Evolutionary conservation across 2,797 vertebrate species (phyloP).

Genomic region (Lacerta agilis): DNA sequence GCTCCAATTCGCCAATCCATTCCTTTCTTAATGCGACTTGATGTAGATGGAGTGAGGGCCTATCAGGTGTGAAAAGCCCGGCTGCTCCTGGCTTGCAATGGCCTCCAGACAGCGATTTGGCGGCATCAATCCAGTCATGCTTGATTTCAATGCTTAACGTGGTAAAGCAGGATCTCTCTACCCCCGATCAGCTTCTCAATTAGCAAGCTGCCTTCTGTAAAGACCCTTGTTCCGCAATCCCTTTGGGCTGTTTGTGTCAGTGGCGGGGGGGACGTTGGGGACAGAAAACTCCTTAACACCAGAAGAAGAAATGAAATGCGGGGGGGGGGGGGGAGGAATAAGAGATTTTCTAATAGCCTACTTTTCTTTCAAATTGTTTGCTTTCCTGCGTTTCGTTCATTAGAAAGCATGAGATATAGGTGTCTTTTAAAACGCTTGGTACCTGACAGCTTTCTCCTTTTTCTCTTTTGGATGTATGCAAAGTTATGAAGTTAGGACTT

Average conservation of each 20-base stretch:
- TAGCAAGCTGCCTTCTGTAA: constrained; percentile 88
- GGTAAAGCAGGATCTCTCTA: constrained; percentile 78
- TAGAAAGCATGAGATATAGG: constrained; percentile 77
- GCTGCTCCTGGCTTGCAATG: constrained; percentile 79
- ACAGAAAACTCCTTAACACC: constrained; percentile 67
- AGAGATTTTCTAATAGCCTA: constrained; percentile 63
- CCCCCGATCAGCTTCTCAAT: constrained; percentile 88
- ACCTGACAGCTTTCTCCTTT: constrained; percentile 69
- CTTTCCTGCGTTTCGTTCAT: constrained; percentile 81
- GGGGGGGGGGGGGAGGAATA: constrained; percentile 16
- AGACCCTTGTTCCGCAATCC: constrained; percentile 76
- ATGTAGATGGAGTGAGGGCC: constrained; percentile 81
- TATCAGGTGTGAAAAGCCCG: constrained; percentile 81
- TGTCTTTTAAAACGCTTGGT: constrained; percentile 76
- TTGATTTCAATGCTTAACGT: constrained; percentile 84
- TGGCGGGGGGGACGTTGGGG: constrained; percentile 73
- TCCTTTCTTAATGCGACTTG: constrained; percentile 82
- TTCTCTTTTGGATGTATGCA: constrained; percentile 66
- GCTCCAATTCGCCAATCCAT: constrained; percentile 68
- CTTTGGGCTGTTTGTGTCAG: constrained; percentile 55
- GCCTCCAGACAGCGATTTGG: constrained; percentile 86
- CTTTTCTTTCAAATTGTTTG: constrained; percentile 71
- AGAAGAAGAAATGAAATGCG: background rate
- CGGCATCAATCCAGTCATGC: constrained; percentile 85
- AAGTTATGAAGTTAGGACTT: constrained; percentile 76